Evolutionary conservation across 2,797 vertebrate species (phyloP), one percentile per base, ranked within the genome.

Genomic region (Tragelaphus eurycerus): DNA sequence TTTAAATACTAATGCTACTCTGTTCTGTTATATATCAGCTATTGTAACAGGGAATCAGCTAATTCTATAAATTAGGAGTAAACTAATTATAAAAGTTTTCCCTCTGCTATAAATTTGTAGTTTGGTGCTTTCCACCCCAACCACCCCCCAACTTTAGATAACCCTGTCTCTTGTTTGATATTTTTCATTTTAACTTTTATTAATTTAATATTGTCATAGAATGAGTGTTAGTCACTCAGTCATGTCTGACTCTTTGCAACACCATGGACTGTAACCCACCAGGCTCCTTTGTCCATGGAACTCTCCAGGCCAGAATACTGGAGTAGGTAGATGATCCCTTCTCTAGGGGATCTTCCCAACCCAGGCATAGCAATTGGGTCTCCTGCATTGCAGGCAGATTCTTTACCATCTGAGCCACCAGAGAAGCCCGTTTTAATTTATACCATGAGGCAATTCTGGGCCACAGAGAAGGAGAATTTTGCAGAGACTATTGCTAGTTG

Each of bases 21-120:
- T 96, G 67, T 96, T 98, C 97, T 95, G 91, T 92, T 97, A 25
- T 95, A 86, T 93, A 59, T 95, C 89, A 57, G 48, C 95, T 97
- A 96, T 95, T 96, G 43, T 90, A 52, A 89, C 90, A 93, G 52
- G 25, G 86, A 95, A 97, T 98, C 94, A 96, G 67, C 50, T 90
- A 14, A 71, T 48, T 59, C 17, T 91, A 86, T 83, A 90, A 91
- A 57, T 48, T 48, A 57, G 17, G 43, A 92, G 6, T 97, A 64
- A 97, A 83, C 38, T 67, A 19, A 46, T 94, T 98, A 67, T 96
- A 93, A 97, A 92, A 95, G 57, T 31, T 94, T 64, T 76, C 79
- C 25, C 23, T 97, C 94, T 98, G 54, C 43, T 46, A 96, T 97
- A 48, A 86, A 93, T 94, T 95, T 97, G 21, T 90, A 95, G 38